Conservation (phyloP, 1,140 invertebrate species). For the Adelges cooleyi region DNA sequence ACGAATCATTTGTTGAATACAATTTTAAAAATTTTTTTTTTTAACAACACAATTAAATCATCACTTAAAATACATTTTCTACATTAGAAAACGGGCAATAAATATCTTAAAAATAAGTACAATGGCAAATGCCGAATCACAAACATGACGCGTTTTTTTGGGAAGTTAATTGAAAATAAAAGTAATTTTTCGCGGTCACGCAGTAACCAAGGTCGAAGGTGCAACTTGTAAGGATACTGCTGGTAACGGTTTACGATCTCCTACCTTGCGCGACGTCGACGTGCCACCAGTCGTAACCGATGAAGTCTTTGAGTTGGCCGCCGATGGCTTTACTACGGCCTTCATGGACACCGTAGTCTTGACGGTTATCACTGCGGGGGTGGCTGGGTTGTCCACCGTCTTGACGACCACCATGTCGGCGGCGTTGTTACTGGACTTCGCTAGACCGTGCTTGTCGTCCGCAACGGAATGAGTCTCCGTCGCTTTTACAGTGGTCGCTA, state of each 20-base stretch:
- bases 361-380: neutral
- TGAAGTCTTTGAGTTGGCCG: neutral
- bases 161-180: too few species aligned
- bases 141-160: too few species aligned
- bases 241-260: slow-evolving; percentile 5
- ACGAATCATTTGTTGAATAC: too few species aligned
- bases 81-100: too few species aligned
- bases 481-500: too few species aligned
- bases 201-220: neutral
- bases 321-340: neutral
- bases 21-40: too few species aligned
- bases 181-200: neutral
- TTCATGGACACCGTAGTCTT: neutral
- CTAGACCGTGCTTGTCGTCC: too few species aligned
- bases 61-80: too few species aligned
- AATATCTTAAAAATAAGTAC: too few species aligned
- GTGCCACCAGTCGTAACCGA: neutral
- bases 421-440: neutral
- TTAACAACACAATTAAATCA: too few species aligned
- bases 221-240: neutral
- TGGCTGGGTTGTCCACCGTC: neutral
- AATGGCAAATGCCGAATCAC: too few species aligned
- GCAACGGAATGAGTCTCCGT: too few species aligned
- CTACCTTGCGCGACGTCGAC: neutral
- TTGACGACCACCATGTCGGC: neutral